Evolutionary conservation across 2,888 invertebrate genomes (phyloP).

Genomic region (Drosophila fungiperda): DNA sequence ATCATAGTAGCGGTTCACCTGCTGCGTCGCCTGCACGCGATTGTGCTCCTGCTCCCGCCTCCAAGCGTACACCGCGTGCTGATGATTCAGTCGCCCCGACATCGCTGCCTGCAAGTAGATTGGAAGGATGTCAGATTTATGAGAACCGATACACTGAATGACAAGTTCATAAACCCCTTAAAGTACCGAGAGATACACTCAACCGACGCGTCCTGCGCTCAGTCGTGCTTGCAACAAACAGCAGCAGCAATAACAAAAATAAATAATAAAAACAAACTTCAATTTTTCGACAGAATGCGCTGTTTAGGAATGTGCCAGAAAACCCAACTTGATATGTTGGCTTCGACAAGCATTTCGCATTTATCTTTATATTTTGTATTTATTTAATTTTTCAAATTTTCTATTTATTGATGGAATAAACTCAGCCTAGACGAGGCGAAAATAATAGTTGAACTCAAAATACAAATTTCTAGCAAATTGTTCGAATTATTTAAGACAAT

Average conservation of each 20-base stretch:
- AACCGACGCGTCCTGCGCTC: slow-evolving; percentile 7
- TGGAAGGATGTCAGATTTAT: slow-evolving; percentile 15
- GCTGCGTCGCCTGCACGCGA: slow-evolving; percentile 81
- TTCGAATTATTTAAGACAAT: too few species aligned
- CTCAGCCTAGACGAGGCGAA: slow-evolving; percentile 24
- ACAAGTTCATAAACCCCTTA: slow-evolving; percentile 69
- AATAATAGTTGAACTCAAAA: slow-evolving; percentile 15
- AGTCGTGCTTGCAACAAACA: slow-evolving; percentile 44
- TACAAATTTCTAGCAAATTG: slow-evolving; percentile 2
- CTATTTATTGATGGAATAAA: slow-evolving; percentile 11
- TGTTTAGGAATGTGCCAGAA: slow-evolving; percentile 28
- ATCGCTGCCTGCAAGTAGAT: slow-evolving; percentile 46
- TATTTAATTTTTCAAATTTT: neutral
- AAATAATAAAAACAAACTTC: slow-evolving; percentile 27
- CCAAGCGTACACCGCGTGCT: slow-evolving; percentile 83
- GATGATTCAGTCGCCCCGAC: slow-evolving; percentile 68
- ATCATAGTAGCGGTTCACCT: slow-evolving; percentile 83
- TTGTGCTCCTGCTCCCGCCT: slow-evolving; percentile 82
- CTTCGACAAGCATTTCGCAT: slow-evolving; percentile 15
- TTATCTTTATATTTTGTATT: slow-evolving; percentile 14
- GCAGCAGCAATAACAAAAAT: slow-evolving; percentile 17
- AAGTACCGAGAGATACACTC: slow-evolving; percentile 11
- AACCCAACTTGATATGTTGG: slow-evolving; percentile 9
- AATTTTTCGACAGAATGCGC: slow-evolving; percentile 55
- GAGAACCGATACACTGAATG: slow-evolving; percentile 49